A percentile compares a stretch with the other conserved stretches of the same genome.
Conservation (phyloP, 2,113 vertebrate genomes). For the Laticauda colubrina region DNA sequence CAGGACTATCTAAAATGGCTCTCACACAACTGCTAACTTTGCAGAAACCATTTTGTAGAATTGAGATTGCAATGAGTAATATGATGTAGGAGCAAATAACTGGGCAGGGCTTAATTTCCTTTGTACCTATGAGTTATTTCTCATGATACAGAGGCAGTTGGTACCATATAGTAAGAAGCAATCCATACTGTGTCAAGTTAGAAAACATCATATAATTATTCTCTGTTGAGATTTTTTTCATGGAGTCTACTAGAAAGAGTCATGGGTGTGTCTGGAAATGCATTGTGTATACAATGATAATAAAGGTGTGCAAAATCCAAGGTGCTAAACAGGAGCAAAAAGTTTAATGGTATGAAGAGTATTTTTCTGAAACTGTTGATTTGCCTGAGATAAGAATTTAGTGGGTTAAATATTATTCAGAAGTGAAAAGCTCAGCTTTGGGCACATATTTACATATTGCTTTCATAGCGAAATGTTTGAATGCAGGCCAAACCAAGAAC, state of each 20-base stretch:
- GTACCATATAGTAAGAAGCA: background rate
- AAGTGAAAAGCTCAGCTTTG: background rate
- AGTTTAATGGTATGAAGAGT: background rate
- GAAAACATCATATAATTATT: background rate
- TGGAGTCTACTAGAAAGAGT: background rate
- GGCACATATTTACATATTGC: slow-evolving; percentile 7
- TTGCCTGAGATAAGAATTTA: slow-evolving; percentile 1
- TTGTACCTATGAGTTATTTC: background rate
- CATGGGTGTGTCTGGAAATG: background rate
- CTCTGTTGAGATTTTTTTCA: background rate
- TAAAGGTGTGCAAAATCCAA: background rate
- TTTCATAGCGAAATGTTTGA: slow-evolving; percentile 11
- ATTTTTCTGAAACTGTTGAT: slow-evolving; percentile 4
- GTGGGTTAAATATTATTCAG: slow-evolving; percentile 17
- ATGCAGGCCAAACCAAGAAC: slow-evolving; percentile 7
- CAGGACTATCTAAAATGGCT: background rate
- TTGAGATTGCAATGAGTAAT: background rate
- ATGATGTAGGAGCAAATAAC: background rate
- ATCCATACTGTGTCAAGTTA: background rate
- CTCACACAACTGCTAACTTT: background rate
- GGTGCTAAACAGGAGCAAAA: background rate
- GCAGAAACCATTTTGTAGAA: background rate
- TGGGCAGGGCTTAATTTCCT: background rate
- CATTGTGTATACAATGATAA: background rate
- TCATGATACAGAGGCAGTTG: background rate